Evolutionary conservation across 1,140 invertebrate species (phyloP).

Genomic region (Diorhabda carinulata): DNA sequence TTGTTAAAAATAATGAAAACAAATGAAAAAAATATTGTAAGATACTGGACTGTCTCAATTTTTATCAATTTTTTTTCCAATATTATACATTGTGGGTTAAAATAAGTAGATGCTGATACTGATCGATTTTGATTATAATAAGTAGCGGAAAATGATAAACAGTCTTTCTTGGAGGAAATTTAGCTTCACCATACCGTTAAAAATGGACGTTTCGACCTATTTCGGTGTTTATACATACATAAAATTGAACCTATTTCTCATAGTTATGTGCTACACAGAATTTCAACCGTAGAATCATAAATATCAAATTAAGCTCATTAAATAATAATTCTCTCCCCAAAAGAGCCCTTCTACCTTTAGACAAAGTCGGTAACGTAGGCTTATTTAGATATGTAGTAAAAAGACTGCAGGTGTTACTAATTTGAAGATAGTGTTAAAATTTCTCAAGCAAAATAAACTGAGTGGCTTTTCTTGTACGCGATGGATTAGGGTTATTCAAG

Average conservation of each 20-base stretch:
- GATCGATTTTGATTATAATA: no score
- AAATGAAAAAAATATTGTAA: no score
- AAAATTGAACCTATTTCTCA: not conserved
- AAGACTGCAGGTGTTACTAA: not conserved
- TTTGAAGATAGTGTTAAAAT: slow-evolving; percentile 3
- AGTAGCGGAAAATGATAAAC: no score
- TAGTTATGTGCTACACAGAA: slow-evolving; percentile 2
- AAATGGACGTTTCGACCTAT: no score
- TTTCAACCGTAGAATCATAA: not conserved
- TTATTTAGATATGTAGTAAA: not conserved
- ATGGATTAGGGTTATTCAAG: slow-evolving; percentile 2
- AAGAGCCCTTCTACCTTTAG: not conserved
- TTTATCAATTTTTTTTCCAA: no score
- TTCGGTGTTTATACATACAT: no score
- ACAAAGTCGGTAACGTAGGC: not conserved
- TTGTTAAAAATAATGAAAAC: no score
- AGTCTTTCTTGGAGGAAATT: no score
- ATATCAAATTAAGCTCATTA: slow-evolving; percentile 1
- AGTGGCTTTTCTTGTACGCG: not conserved
- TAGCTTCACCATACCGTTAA: no score
- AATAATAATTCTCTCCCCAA: not conserved
- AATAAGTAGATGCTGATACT: no score
- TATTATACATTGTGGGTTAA: no score
- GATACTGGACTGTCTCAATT: no score
- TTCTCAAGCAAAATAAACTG: not conserved